Conservation (phyloP, 2,797 vertebrate species). For the Coracias cyanogaster region DNA sequence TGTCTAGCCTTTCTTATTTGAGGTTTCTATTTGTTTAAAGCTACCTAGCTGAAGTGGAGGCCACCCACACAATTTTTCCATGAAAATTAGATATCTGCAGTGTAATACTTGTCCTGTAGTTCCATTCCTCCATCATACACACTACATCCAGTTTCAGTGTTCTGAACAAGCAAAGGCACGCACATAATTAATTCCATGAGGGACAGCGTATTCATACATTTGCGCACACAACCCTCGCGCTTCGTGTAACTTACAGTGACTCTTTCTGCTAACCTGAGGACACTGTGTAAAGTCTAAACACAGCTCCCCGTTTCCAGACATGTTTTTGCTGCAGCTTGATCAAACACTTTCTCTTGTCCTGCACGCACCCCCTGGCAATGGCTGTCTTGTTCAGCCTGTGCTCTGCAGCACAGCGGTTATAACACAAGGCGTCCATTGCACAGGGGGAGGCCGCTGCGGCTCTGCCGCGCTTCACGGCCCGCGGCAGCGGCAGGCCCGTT, state of each 20-base stretch:
- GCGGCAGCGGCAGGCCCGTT: not conserved
- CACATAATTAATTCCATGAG: constrained; percentile 54
- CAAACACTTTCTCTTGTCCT: constrained; percentile 1
- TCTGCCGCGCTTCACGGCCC: not conserved
- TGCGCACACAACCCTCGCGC: not conserved
- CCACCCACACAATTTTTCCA: constrained; percentile 25
- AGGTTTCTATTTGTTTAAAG: constrained; percentile 35
- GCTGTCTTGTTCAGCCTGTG: not conserved
- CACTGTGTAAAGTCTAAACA: constrained; percentile 24
- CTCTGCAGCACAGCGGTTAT: not conserved
- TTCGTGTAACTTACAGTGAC: constrained; percentile 44
- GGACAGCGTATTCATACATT: constrained; percentile 11
- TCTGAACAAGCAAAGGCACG: constrained; percentile 51
- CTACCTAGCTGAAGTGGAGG: constrained; percentile 21
- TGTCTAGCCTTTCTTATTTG: not conserved
- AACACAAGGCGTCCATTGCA: not conserved
- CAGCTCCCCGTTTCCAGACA: not conserved
- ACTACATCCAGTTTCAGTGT: not conserved
- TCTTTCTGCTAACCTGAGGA: constrained; percentile 16
- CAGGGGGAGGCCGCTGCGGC: constrained; percentile 34
- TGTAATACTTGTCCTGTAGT: not conserved
- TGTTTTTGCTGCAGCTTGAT: not conserved
- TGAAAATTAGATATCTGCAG: constrained; percentile 32
- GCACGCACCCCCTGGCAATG: not conserved
- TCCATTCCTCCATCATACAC: not conserved